Evolutionary conservation across 2,888 invertebrate species (phyloP).

Genomic region (Conops quadrifasciatus): DNA sequence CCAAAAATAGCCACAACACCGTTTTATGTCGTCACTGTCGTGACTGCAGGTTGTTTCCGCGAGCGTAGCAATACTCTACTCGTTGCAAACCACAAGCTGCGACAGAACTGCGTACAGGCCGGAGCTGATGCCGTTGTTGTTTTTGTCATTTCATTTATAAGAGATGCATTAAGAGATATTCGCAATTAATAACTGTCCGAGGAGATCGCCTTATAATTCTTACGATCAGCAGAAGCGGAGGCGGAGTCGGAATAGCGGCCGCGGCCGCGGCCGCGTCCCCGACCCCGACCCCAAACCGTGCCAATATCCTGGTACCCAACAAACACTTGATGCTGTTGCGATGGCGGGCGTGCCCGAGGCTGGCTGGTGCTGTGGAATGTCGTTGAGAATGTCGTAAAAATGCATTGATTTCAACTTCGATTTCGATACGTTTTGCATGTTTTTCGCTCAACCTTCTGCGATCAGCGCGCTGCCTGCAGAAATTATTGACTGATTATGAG

Average conservation of each 20-base stretch:
- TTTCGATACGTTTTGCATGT: slow-evolving; percentile 21
- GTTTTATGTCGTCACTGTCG: slow-evolving; percentile 20
- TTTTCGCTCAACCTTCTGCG: neutral
- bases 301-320: slow-evolving; percentile 1
- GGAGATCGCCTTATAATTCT: slow-evolving; percentile 33
- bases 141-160: slow-evolving; percentile 30
- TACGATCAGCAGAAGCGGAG: slow-evolving; percentile 25
- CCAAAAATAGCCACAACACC: slow-evolving; percentile 9
- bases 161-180: slow-evolving; percentile 32
- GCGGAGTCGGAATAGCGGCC: neutral
- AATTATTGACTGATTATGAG: slow-evolving; percentile 34
- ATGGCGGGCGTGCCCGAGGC: slow-evolving; percentile 18
- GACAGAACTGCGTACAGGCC: neutral
- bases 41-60: slow-evolving; percentile 35
- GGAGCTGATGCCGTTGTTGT: slow-evolving; percentile 1
- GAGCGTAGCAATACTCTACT: slow-evolving; percentile 23
- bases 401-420: slow-evolving; percentile 33
- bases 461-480: neutral
- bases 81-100: neutral
- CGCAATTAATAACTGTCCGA: slow-evolving; percentile 35
- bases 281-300: no score
- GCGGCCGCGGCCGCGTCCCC: neutral
- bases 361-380: slow-evolving; percentile 31
- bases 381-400: slow-evolving; percentile 32
- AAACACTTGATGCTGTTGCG: neutral